Evolutionary conservation across 1,140 invertebrate genomes (phyloP).

Genomic region (Dufourea novaeangliae): DNA sequence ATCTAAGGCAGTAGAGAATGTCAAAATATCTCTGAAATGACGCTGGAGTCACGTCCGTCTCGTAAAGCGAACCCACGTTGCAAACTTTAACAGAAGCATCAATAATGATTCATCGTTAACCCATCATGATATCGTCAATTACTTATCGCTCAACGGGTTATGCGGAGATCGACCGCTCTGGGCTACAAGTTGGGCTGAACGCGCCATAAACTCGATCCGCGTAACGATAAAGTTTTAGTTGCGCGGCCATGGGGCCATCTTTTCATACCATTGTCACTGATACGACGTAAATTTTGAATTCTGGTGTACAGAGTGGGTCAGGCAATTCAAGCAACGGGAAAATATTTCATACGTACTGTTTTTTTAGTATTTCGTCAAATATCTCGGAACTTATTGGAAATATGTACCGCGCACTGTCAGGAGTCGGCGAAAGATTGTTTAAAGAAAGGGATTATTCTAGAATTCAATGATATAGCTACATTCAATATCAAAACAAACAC

Average conservation of each 20-base stretch:
- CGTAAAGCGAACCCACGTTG: background rate
- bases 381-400: too few species aligned
- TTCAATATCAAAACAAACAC: too few species aligned
- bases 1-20: background rate
- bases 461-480: too few species aligned
- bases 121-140: conserved; percentile 7
- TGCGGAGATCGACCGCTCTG: background rate
- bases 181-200: background rate
- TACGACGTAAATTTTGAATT: background rate
- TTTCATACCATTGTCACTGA: background rate
- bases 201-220: background rate
- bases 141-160: conserved; percentile 23
- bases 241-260: background rate
- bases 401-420: too few species aligned
- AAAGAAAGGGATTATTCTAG: too few species aligned
- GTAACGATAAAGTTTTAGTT: conserved; percentile 19
- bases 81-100: background rate
- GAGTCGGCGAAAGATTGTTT: too few species aligned
- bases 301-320: background rate
- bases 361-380: background rate
- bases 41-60: background rate
- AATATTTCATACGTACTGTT: too few species aligned
- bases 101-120: conserved; percentile 26
- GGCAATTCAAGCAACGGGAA: background rate
- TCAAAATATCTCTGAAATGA: background rate